Percentiles rank a stretch among this genome's conserved stretches.
Conservation (phyloP, 1,140 invertebrate species). For the Drosophila nigromelanica region DNA sequence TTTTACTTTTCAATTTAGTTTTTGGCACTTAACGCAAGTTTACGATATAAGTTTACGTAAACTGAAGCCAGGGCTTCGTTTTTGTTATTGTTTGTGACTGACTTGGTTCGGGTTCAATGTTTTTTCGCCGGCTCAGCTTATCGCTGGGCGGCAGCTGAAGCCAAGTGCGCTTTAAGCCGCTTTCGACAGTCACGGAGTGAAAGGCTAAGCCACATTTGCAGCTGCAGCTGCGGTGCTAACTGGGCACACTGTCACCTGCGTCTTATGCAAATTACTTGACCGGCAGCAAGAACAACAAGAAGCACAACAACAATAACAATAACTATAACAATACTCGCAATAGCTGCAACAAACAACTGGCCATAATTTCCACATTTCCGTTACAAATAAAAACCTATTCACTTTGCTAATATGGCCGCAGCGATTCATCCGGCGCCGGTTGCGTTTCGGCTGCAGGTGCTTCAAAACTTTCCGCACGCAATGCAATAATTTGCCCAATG, state of each 20-base stretch:
- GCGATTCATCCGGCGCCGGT: constrained; percentile 67
- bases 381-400: constrained; percentile 81
- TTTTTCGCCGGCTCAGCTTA: neutral
- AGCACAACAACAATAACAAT: constrained; percentile 13
- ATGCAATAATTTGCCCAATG: constrained; percentile 66
- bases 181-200: neutral
- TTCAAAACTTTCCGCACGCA: constrained; percentile 72
- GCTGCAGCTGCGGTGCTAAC: constrained; percentile 4
- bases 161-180: no score
- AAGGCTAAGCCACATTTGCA: neutral
- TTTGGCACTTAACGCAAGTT: no score
- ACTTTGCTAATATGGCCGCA: constrained; percentile 80
- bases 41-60: neutral
- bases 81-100: neutral
- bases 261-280: constrained; percentile 66
- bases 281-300: constrained; percentile 5
- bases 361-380: constrained; percentile 80
- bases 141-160: no score
- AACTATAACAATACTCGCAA: neutral
- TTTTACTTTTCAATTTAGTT: no score
- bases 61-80: neutral
- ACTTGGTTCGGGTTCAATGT: neutral
- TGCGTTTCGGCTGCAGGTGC: constrained; percentile 62
- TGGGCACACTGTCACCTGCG: constrained; percentile 54
- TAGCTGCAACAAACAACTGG: constrained; percentile 54